A percentile compares a stretch with the other conserved stretches of the same genome.
Evolutionary conservation across 2,888 invertebrate species (phyloP).

Genomic region (Uloborus plumipes): DNA sequence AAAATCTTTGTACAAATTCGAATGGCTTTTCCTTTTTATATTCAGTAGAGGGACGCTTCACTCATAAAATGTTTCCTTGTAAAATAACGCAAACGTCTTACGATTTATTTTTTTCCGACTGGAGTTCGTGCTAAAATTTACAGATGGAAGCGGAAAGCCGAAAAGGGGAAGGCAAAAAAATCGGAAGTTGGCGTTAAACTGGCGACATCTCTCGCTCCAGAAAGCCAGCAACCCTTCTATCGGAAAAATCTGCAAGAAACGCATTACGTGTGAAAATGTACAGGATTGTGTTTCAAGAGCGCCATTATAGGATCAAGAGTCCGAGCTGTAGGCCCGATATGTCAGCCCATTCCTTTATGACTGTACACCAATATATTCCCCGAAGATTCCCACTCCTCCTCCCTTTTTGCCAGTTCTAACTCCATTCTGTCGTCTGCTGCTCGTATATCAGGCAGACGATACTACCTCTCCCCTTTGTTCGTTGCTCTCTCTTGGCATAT

Average conservation of each 20-base stretch:
- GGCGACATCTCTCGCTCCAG: constrained; percentile 25
- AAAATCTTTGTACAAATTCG: too few relatives aligned
- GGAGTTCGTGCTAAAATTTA: too few relatives aligned
- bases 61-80: too few relatives aligned
- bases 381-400: constrained; percentile 27
- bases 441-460: constrained; percentile 59
- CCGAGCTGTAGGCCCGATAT: constrained; percentile 53
- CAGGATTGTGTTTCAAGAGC: constrained; percentile 63
- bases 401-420: constrained; percentile 31
- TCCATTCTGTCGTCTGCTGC: constrained; percentile 53
- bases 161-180: too few relatives aligned
- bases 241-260: constrained; percentile 63
- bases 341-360: constrained; percentile 61
- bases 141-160: too few relatives aligned
- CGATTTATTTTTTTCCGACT: too few relatives aligned
- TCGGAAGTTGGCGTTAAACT: too few relatives aligned
- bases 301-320: constrained; percentile 64
- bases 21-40: too few relatives aligned
- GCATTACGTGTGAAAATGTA: constrained; percentile 64
- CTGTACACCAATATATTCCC: constrained; percentile 62
- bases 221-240: constrained; percentile 40
- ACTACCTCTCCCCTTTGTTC: constrained; percentile 55
- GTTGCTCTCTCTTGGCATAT: constrained; percentile 47
- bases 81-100: too few relatives aligned
- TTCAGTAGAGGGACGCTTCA: too few relatives aligned